Base-by-base conservation (phyloP, 2,113 vertebrate species). In the Ciconia stormi region DNA sequence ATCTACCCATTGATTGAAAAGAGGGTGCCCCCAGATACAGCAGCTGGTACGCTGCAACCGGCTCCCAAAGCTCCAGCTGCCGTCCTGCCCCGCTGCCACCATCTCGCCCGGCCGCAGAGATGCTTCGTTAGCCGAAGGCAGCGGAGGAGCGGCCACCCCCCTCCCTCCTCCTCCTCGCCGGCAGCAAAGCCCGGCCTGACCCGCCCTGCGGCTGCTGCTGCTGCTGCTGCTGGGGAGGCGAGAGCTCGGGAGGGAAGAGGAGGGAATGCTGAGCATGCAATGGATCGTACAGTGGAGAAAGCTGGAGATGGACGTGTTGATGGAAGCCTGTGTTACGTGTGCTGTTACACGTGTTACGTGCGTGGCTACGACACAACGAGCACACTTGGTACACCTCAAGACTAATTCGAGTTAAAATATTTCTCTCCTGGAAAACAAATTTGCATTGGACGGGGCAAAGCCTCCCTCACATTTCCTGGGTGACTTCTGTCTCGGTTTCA, bases 1-100 rank as follows among this genome's bases (percentile, higher is more conserved):
- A 0, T 0, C 1, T 0, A 8, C 47, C 34, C 62, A 0, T 4
- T 10, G 0, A 5, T 4, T 8, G 26, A 6, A 2, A 19, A 26
- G 62, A 44, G 36, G 40, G 65, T 1, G 36, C 12, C 32, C 78
- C 18, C 32, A n/a, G 55, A 16, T 18, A 21, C 62, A 74, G 81
- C 73, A 65, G 73, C 50, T 21, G 20, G 8, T 3, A 13, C 10
- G 6, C 50, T 15, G 76, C 76, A 1, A 3, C 30, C 11, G 11
- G 52, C 29, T 1, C 4, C 42, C 50, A 36, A 25, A 53, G 42
- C 23, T 61, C 27, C 71, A 18, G 70, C 72, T 59, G 72, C 19
- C 15, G 3, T 9, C 61, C 25, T 40, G 47, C 34, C 42, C 55
- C 36, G 0, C n/a, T 3, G 79, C 76, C n/a, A 4, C 69, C 44